Evolutionary conservation across 2,888 invertebrate genomes (phyloP).

Genomic region (Philaethria dido): DNA sequence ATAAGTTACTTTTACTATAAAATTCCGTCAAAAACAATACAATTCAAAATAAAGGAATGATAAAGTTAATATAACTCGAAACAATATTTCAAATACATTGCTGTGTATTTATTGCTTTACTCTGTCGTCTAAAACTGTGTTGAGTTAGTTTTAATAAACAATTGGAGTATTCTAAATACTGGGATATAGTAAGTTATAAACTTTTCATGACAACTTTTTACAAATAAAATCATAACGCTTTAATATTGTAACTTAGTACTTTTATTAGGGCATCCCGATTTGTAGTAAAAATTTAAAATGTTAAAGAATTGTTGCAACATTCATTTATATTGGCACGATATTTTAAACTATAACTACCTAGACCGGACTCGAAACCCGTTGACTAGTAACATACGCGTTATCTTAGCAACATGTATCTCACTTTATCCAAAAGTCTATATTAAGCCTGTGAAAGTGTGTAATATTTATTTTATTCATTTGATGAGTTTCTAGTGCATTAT

Average conservation of each 20-base stretch:
- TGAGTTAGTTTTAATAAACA: slow-evolving; percentile 3
- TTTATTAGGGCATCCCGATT: no score
- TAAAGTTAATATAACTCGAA: slow-evolving; percentile 10
- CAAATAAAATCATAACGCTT: slow-evolving; percentile 13
- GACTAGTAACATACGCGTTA: no score
- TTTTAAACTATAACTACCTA: no score
- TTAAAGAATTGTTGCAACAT: no score
- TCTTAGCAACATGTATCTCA: no score
- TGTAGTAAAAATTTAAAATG: no score
- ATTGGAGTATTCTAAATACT: slow-evolving; percentile 1
- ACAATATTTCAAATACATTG: neutral
- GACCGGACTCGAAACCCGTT: no score
- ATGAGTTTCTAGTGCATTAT: no score
- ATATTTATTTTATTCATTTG: no score
- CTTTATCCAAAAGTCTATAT: no score
- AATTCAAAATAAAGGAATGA: neutral
- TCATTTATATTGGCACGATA: neutral
- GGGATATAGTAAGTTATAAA: slow-evolving; percentile 17
- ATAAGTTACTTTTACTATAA: neutral
- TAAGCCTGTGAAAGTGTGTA: no score
- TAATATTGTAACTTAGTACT: neutral
- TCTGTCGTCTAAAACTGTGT: slow-evolving; percentile 10
- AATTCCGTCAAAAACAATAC: neutral
- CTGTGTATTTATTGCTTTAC: neutral
- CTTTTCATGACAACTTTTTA: slow-evolving; percentile 1